phyloP scores from a whole-genome alignment of 2,797 vertebrate genomes.

The Salmo trutta region DNA sequence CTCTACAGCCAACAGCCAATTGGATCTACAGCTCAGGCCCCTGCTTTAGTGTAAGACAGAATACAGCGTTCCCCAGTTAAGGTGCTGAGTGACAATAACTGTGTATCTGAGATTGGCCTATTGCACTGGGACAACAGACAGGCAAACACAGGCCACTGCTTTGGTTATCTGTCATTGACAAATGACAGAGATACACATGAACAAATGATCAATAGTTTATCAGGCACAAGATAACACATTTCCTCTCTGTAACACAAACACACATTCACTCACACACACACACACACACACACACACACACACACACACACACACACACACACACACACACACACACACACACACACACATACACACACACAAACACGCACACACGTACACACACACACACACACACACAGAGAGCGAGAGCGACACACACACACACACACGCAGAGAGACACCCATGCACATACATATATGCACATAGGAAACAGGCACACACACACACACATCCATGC shows the following conservation, averaged over 20 bases:
- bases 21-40: too few species aligned
- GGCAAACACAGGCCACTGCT: background rate
- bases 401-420: constrained; percentile 1
- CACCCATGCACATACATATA: background rate
- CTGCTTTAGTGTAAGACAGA: too few species aligned
- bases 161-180: constrained; percentile 28
- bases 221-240: constrained; percentile 39
- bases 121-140: background rate
- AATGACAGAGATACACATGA: constrained; percentile 42
- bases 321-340: constrained; percentile 31
- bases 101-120: too few species aligned
- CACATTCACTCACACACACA: constrained; percentile 29
- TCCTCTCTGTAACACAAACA: constrained; percentile 16
- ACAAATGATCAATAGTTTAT: constrained; percentile 60
- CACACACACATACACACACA: constrained; percentile 24
- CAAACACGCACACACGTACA: constrained; percentile 28
- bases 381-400: too few species aligned
- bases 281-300: too few species aligned
- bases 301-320: constrained; percentile 14
- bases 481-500: background rate
- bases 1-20: too few species aligned
- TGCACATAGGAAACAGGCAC: too few species aligned
- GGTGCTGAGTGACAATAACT: too few species aligned
- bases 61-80: too few species aligned
- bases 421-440: background rate